These are phyloP conservation scores for Cottoperca gobio DNA, from an alignment of 2,797 vertebrate species.

Conservation along the genomic window DNA sequence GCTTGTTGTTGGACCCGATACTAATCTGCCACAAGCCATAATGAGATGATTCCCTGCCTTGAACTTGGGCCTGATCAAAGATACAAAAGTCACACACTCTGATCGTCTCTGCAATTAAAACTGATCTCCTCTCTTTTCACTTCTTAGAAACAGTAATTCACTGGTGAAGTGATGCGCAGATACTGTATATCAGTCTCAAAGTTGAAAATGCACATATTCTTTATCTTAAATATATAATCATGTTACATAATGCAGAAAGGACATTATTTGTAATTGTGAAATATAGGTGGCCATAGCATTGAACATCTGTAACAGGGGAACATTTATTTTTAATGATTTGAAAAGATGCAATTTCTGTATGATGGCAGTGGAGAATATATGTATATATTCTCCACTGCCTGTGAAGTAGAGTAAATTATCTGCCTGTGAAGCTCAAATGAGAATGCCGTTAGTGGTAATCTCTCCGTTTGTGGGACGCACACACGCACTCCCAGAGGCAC, in stretches of 20 bases:
- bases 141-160: conserved; percentile 46
- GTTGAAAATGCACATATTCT: background rate
- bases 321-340: background rate
- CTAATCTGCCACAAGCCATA: conserved; percentile 82
- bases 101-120: conserved; percentile 63
- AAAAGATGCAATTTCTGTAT: no score
- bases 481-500: conserved; percentile 72
- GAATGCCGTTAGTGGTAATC: conserved; percentile 85
- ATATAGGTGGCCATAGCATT: background rate
- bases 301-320: conserved; percentile 24
- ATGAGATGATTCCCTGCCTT: conserved; percentile 81
- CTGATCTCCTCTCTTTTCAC: conserved; percentile 37
- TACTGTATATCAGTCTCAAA: background rate
- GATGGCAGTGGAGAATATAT: conserved; percentile 2
- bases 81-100: conserved; percentile 65
- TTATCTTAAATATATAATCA: background rate
- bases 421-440: conserved; percentile 75
- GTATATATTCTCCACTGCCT: conserved; percentile 33
- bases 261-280: conserved; percentile 13
- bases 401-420: conserved; percentile 53
- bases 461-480: conserved; percentile 81
- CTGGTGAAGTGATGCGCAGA: background rate
- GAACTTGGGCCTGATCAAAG: conserved; percentile 77
- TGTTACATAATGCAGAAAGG: conserved; percentile 14
- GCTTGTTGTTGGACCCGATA: conserved; percentile 63